Evolutionary conservation across 2,113 vertebrate species (phyloP).

Genomic region (Macrotis lagotis): DNA sequence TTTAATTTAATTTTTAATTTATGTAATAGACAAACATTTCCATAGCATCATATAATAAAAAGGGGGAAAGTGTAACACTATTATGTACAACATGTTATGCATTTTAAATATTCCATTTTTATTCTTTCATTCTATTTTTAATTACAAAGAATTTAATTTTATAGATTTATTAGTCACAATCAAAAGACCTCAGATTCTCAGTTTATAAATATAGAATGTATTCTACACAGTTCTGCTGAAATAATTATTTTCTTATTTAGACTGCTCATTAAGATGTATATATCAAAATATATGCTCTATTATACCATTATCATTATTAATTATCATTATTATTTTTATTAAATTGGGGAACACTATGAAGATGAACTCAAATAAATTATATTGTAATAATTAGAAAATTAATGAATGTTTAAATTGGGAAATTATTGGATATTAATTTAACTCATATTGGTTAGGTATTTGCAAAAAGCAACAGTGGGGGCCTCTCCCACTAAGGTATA

Average conservation of each 20-base stretch:
- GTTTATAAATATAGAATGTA: not conserved
- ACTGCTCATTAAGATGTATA: not conserved
- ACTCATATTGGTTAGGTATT: not conserved
- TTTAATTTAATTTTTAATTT: too few relatives aligned
- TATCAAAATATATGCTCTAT: not conserved
- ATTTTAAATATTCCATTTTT: too few relatives aligned
- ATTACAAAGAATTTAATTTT: too few relatives aligned
- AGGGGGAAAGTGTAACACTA: too few relatives aligned
- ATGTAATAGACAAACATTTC: too few relatives aligned
- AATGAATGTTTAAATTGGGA: not conserved
- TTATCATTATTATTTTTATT: not conserved
- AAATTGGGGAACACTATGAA: not conserved
- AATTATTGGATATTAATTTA: not conserved
- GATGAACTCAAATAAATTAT: not conserved
- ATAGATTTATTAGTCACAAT: too few relatives aligned
- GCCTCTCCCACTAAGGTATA: not conserved
- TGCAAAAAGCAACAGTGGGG: not conserved
- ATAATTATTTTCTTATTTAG: constrained; percentile 6
- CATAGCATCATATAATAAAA: too few relatives aligned
- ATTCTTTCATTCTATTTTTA: too few relatives aligned
- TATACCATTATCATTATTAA: not conserved
- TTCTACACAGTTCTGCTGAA: not conserved
- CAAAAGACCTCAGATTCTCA: too few relatives aligned
- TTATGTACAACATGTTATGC: too few relatives aligned
- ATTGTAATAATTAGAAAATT: not conserved